phyloP scores from a whole-genome alignment of 2,888 invertebrate genomes.

The Apeira syringaria region DNA sequence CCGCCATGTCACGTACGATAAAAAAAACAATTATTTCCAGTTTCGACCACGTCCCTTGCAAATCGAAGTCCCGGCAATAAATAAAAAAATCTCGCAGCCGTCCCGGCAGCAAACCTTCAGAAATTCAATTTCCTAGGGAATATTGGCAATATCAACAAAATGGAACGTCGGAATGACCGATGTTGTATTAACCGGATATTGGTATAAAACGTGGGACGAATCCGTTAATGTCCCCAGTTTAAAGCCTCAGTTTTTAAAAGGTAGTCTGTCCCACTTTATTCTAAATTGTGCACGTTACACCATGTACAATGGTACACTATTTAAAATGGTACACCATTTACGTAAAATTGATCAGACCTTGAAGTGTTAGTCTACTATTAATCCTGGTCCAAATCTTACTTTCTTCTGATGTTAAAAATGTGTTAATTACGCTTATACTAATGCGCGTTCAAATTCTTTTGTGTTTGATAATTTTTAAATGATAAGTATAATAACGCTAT shows the following conservation, averaged over 20 bases:
- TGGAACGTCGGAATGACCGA: constrained; percentile 46
- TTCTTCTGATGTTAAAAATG: no score
- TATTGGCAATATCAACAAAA: constrained; percentile 60
- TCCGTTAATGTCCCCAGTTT: constrained; percentile 44
- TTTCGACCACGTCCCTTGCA: constrained; percentile 22
- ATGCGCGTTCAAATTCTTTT: no score
- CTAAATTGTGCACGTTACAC: no score
- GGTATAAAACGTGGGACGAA: constrained; percentile 46
- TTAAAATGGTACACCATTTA: no score
- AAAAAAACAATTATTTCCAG: constrained; percentile 29
- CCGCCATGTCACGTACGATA: constrained; percentile 6
- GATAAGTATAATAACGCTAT: no score
- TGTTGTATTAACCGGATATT: constrained; percentile 55
- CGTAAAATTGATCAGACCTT: no score
- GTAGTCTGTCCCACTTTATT: no score
- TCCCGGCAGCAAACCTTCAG: constrained; percentile 37
- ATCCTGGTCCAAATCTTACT: no score
- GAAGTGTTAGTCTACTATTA: no score
- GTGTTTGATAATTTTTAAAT: no score
- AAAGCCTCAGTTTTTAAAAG: constrained; percentile 45
- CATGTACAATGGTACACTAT: no score
- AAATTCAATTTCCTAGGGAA: constrained; percentile 59
- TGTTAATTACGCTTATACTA: no score
- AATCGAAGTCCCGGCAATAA: constrained; percentile 33
- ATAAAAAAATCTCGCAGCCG: constrained; percentile 32